These are phyloP conservation scores for Drosophila mettleri DNA, from an alignment of 2,888 invertebrate species.

Conservation along the genomic window DNA sequence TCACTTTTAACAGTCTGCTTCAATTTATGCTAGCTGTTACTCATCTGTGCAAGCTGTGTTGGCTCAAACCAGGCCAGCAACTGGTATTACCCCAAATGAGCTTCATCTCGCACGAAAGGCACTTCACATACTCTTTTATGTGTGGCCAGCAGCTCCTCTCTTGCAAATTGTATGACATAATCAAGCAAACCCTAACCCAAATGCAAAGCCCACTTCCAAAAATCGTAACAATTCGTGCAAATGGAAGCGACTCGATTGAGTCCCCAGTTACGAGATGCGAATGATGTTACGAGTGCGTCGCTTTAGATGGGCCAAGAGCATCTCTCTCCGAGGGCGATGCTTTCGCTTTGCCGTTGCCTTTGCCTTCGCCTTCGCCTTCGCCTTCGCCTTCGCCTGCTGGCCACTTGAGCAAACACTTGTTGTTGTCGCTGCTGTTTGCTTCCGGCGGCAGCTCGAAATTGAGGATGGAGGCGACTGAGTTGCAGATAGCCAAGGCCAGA, in stretches of 20 bases:
- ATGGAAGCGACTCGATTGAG: constrained; percentile 42
- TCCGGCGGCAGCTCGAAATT: constrained; percentile 34
- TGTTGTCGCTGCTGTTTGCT: constrained; percentile 30
- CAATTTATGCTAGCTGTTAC: neutral
- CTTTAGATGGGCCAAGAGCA: constrained; percentile 20
- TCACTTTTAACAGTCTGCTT: neutral
- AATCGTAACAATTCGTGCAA: constrained; percentile 54
- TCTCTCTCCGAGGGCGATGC: constrained; percentile 57
- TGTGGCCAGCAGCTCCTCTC: neutral
- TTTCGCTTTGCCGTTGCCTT: constrained; percentile 48
- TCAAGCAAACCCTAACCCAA: constrained; percentile 9
- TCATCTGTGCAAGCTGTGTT: neutral
- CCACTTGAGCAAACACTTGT: constrained; percentile 47
- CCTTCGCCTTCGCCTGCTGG: constrained; percentile 39
- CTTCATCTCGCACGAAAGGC: neutral
- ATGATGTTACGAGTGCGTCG: constrained; percentile 24
- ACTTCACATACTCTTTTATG: constrained; percentile 5
- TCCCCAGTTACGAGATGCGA: constrained; percentile 30
- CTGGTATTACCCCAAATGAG: constrained; percentile 1
- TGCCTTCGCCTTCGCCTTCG: constrained; percentile 42
- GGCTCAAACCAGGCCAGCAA: neutral
- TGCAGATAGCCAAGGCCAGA: constrained; percentile 38
- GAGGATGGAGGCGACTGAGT: constrained; percentile 43
- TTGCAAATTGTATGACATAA: constrained; percentile 43
- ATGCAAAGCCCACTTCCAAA: constrained; percentile 18